These are phyloP conservation scores for Arion vulgaris DNA, from an alignment of 1,140 invertebrate species.

Conservation along the genomic window DNA sequence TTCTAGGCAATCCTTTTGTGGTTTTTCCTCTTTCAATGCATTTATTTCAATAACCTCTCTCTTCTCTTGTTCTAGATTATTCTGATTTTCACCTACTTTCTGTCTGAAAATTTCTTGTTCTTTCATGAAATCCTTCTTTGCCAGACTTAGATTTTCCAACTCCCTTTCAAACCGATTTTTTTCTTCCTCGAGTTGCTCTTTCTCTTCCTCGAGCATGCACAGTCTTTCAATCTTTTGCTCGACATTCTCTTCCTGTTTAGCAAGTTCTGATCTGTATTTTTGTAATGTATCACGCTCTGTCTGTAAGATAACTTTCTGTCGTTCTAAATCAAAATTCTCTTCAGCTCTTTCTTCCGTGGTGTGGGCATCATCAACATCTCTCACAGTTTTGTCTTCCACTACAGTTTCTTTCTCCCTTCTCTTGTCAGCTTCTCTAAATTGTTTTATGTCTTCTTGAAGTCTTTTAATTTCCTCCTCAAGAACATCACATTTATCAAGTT, in stretches of 20 bases:
- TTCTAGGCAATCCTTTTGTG: neutral
- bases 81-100: neutral
- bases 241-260: conserved; percentile 1
- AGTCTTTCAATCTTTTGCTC: neutral
- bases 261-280: neutral
- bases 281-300: neutral
- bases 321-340: neutral
- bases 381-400: neutral
- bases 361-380: neutral
- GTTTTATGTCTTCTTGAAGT: neutral
- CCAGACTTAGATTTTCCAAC: neutral
- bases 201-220: neutral
- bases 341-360: neutral
- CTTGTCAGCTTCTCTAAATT: neutral
- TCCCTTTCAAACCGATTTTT: neutral
- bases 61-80: neutral
- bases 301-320: neutral
- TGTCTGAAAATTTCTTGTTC: neutral
- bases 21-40: neutral
- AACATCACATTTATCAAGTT: neutral
- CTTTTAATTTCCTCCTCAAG: neutral
- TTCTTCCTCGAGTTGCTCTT: neutral
- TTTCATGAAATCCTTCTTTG: neutral
- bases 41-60: neutral
- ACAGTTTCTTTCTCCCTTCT: neutral